Percentiles rank a stretch among this genome's conserved stretches.
Conservation (phyloP, 1,140 invertebrate genomes). For the Saccostrea cuccullata region DNA sequence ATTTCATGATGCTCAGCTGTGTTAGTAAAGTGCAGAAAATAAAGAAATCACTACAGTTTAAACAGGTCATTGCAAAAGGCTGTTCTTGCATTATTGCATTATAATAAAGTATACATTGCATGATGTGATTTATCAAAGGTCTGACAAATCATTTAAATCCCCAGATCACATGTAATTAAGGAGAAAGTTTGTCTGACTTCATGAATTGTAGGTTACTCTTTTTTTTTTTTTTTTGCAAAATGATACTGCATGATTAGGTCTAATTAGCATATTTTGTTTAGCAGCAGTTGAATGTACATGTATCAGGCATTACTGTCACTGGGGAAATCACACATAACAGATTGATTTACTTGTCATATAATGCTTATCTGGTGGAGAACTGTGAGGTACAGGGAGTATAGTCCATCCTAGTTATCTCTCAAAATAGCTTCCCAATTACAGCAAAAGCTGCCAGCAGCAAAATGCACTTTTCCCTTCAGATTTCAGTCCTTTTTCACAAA, state of each 20-base stretch:
- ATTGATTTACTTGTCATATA: background rate
- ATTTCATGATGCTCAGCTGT: too few species aligned
- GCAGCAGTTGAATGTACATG: background rate
- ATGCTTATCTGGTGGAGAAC: background rate
- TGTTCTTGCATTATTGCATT: too few species aligned
- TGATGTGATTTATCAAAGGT: too few species aligned
- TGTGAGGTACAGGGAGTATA: background rate
- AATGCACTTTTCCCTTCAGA: too few species aligned
- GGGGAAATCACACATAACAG: background rate
- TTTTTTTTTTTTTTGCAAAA: too few species aligned
- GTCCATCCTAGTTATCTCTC: background rate
- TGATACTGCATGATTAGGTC: conserved; percentile 9
- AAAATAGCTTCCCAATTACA: background rate
- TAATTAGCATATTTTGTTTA: background rate
- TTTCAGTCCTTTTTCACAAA: too few species aligned
- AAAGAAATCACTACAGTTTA: too few species aligned
- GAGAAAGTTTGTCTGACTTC: background rate
- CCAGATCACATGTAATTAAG: background rate
- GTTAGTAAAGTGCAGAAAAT: too few species aligned
- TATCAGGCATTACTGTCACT: background rate
- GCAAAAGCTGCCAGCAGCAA: too few species aligned
- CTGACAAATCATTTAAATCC: too few species aligned
- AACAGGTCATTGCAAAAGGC: too few species aligned
- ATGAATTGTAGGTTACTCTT: background rate
- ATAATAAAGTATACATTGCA: too few species aligned